Evolutionary conservation across 2,113 vertebrate species (phyloP).

Genomic region (Conger conger): DNA sequence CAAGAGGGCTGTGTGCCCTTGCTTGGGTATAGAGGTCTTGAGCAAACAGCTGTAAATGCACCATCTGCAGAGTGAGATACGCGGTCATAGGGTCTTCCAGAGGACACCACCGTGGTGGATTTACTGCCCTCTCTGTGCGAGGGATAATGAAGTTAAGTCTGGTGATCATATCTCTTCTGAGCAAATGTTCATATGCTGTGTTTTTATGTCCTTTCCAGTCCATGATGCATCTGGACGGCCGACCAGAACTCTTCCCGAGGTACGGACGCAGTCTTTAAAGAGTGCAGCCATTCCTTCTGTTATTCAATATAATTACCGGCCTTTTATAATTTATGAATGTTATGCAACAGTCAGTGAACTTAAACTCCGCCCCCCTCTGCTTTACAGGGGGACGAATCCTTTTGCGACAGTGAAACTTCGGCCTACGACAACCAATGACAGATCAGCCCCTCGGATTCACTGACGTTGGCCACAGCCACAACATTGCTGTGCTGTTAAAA

Average conservation of each 20-base stretch:
- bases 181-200: not conserved
- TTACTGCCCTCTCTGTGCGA: not conserved
- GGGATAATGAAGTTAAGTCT: not conserved
- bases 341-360: not conserved
- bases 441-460: constrained; percentile 77
- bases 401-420: constrained; percentile 89
- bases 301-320: not conserved
- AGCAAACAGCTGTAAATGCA: not conserved
- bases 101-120: not conserved
- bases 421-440: constrained; percentile 84
- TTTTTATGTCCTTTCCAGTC: constrained; percentile 42
- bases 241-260: constrained; percentile 70
- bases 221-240: constrained; percentile 49
- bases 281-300: not conserved
- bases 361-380: constrained; percentile 26
- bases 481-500: not conserved
- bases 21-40: not conserved
- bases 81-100: not conserved
- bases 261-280: constrained; percentile 35
- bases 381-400: constrained; percentile 82
- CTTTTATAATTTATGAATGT: not conserved
- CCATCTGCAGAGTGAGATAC: not conserved
- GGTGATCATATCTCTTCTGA: not conserved
- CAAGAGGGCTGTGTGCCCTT: not conserved
- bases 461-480: constrained; percentile 37